Evolutionary conservation across 2,888 invertebrate species (phyloP).

Genomic region (Trachelus tabidus): DNA sequence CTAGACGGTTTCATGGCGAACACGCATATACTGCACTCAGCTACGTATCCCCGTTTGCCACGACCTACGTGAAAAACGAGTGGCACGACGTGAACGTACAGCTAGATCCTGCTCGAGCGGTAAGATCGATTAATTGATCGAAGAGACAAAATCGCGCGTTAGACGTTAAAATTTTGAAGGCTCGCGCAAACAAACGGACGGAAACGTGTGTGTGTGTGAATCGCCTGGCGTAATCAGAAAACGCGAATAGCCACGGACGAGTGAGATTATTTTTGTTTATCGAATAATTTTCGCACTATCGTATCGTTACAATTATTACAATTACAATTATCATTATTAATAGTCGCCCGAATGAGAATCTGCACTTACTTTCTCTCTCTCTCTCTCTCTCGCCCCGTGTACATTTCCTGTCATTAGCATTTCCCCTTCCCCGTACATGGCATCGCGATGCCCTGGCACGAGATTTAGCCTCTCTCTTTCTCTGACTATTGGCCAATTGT

Average conservation of each 20-base stretch:
- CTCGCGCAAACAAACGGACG: neutral
- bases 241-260: neutral
- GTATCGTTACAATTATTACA: neutral
- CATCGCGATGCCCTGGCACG: neutral
- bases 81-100: neutral
- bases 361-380: neutral
- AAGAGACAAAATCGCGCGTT: neutral
- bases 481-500: neutral
- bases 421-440: neutral
- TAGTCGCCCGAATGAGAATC: neutral
- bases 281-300: neutral
- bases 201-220: neutral
- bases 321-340: neutral
- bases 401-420: neutral
- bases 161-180: neutral
- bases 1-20: neutral
- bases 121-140: neutral
- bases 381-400: neutral
- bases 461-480: neutral
- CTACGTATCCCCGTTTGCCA: neutral
- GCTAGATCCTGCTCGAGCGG: neutral
- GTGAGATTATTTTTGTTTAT: neutral
- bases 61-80: neutral
- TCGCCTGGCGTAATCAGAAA: neutral
- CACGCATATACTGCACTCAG: neutral